Conservation (phyloP, 1,140 invertebrate genomes). For the Probaryconus sp. region DNA sequence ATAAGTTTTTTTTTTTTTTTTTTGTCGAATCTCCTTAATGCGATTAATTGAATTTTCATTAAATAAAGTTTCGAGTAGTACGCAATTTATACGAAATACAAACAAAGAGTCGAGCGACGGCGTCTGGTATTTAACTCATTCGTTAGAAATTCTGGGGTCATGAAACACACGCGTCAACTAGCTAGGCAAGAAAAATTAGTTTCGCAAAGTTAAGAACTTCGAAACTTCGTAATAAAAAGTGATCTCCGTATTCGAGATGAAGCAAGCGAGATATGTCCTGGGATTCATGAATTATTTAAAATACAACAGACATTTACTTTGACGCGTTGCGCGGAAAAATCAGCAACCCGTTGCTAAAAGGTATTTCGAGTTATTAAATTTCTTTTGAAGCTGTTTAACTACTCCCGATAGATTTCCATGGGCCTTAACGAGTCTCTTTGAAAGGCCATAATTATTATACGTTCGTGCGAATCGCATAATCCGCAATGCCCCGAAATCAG, state of each 20-base stretch:
- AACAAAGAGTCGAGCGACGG: too few species aligned
- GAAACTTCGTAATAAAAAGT: conserved; percentile 19
- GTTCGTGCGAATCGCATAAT: conserved; percentile 4
- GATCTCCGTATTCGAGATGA: background rate
- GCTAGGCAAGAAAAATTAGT: background rate
- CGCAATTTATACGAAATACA: too few species aligned
- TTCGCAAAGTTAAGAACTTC: conserved; percentile 1
- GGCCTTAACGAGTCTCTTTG: conserved; percentile 6
- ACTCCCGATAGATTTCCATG: background rate
- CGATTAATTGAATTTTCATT: too few species aligned
- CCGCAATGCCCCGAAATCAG: conserved; percentile 8
- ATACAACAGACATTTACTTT: background rate
- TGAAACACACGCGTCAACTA: too few species aligned
- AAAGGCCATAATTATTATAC: conserved; percentile 5
- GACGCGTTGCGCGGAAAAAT: too few species aligned
- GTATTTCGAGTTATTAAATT: background rate
- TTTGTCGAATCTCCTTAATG: too few species aligned
- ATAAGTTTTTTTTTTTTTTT: too few species aligned
- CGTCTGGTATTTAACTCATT: too few species aligned
- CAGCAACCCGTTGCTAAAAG: too few species aligned
- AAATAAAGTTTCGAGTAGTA: too few species aligned
- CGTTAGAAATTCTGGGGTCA: too few species aligned
- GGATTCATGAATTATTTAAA: conserved; percentile 12
- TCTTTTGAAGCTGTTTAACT: background rate
- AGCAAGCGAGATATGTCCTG: conserved; percentile 1